These are phyloP conservation scores for Melieria picta DNA, from an alignment of 2,888 invertebrate genomes.

Conservation along the genomic window DNA sequence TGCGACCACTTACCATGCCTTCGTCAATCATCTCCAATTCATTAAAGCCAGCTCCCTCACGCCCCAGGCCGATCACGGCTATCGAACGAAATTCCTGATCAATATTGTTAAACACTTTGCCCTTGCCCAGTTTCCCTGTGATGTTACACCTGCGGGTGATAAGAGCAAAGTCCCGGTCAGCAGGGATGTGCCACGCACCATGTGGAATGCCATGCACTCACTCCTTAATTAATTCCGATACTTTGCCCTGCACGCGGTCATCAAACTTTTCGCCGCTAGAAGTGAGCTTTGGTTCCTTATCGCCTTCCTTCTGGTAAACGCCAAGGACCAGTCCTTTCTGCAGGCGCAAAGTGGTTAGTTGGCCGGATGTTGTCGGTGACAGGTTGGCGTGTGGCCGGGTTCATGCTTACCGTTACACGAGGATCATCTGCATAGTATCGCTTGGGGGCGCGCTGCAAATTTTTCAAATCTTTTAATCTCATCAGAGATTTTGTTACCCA, in stretches of 20 bases:
- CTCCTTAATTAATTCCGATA: constrained; percentile 66
- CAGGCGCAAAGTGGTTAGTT: background rate
- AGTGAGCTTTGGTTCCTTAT: constrained; percentile 66
- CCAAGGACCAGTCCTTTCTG: constrained; percentile 69
- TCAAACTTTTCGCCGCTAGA: constrained; percentile 68
- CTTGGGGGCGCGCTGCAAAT: constrained; percentile 30
- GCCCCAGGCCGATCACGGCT: constrained; percentile 76
- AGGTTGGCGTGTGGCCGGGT: too few relatives aligned
- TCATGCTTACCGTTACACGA: constrained; percentile 43
- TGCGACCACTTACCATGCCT: constrained; percentile 68
- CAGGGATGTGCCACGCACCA: background rate
- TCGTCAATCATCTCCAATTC: constrained; percentile 76
- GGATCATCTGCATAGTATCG: constrained; percentile 44
- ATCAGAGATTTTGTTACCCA: constrained; percentile 39
- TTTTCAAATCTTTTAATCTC: constrained; percentile 37
- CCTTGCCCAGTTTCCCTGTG: constrained; percentile 56
- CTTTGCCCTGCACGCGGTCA: constrained; percentile 66
- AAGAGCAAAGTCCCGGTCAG: background rate
- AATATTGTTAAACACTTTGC: constrained; percentile 70
- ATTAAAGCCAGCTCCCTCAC: constrained; percentile 71
- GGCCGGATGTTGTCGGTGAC: too few relatives aligned
- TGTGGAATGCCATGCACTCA: constrained; percentile 42
- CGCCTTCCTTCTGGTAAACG: constrained; percentile 66
- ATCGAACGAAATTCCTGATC: constrained; percentile 71
- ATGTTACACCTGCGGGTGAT: constrained; percentile 43